A percentile compares a stretch with the other conserved stretches of the same genome.
Conservation (phyloP, 2,888 invertebrate species). For the Auanema freiburgensis region DNA sequence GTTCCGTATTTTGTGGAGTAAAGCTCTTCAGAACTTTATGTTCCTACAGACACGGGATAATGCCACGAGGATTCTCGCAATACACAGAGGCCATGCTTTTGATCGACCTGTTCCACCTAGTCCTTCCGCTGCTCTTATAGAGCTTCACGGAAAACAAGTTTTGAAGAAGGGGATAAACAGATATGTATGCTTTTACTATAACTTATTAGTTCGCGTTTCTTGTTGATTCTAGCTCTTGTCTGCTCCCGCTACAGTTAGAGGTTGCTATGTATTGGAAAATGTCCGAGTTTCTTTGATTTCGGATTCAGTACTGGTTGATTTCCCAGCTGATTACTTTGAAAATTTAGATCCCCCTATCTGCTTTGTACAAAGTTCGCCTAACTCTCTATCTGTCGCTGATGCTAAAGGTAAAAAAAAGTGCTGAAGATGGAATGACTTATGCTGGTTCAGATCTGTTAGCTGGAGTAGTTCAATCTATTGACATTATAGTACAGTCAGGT, state of each 20-base stretch:
- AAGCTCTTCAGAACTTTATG: neutral
- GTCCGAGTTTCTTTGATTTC: neutral
- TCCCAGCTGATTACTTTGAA: neutral
- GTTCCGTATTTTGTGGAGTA: neutral
- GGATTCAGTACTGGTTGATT: neutral
- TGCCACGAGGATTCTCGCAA: conserved; percentile 11
- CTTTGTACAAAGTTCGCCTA: conserved; percentile 2
- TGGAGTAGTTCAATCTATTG: conserved; percentile 31
- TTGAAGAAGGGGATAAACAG: too few species aligned
- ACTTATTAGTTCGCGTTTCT: neutral
- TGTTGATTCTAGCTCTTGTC: conserved; percentile 5
- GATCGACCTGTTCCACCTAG: conserved; percentile 12
- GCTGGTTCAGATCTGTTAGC: conserved; percentile 30
- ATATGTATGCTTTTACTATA: neutral
- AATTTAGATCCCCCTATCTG: neutral
- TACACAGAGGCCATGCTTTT: conserved; percentile 3
- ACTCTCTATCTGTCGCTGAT: conserved; percentile 16
- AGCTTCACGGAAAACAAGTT: too few species aligned
- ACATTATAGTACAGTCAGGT: conserved; percentile 30
- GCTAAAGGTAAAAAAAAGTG: conserved; percentile 1
- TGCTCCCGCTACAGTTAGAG: neutral
- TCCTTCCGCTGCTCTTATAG: neutral
- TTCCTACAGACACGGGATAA: conserved; percentile 10
- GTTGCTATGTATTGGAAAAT: conserved; percentile 15
- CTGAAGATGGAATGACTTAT: neutral